Evolutionary conservation across 2,113 vertebrate species (phyloP).

Genomic region (human): GRCh38 chr22:37248001-37248500

Average conservation of each 20-base stretch:
- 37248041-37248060: not conserved
- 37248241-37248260: not conserved
- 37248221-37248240: not conserved
- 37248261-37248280: not conserved
- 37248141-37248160: not conserved
- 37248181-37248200: not conserved
- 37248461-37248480: not conserved
- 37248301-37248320: fast-evolving
- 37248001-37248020: not conserved
- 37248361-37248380: fast-evolving
- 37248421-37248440: not conserved
- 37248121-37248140: not conserved
- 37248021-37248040: not conserved
- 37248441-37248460: not conserved
- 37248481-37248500: not conserved
- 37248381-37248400: fast-evolving
- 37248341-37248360: fast-evolving
- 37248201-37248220: not conserved
- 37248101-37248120: not conserved
- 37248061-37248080: not conserved
- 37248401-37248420: fast-evolving
- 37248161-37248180: fast-evolving
- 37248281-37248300: not conserved
- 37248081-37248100: not conserved
- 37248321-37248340: fast-evolving